Base-by-base conservation (phyloP, 2,888 invertebrate genomes). In the Tiliacea citrago region DNA sequence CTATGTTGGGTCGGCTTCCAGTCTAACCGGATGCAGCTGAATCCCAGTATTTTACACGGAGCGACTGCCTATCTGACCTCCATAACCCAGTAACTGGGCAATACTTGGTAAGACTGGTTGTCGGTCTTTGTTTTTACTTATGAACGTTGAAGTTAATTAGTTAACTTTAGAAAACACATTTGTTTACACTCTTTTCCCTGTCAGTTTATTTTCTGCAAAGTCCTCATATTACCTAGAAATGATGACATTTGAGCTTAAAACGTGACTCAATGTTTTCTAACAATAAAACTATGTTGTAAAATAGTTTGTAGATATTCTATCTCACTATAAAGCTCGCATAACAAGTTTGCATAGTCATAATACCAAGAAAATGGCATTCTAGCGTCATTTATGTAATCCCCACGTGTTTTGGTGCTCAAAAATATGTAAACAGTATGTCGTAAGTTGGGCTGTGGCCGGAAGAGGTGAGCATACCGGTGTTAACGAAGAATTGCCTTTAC, bases 401-500 rank as follows among this genome's bases (percentile, higher is more conserved):
- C 88, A 81, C 80, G 82, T 87, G 84, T 84, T 86, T 80, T 79
- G 74, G 69, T 77, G 79, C 67, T 79, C 73, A 70, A 81, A 87
- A 86, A 85, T 78, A 81, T 87, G 90, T 89, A 88, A 88, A 89
- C 89, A 90, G 75, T 70, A 78, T 86, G 73, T 76, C 62, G 76
- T 75, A 73, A 81, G 78, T 85, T 88, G 82, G 82, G 81, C 82
- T 91, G 88, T 73, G 87, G 79, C 91, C 93, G 93, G 94, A 93
- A 93, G 91, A 90, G 82, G 85, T 85, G 75, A 62, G 86, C 91
- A 92, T 94, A 87, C 92, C 92, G 78, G 83, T 84, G 78, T 84
- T 88, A 91, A 86, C 86, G 86, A 88, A 87, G 86, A 83, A 86
- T 88, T 88, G 83, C 86, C 86, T 78, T 53, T 5, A 61, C 61